These are phyloP conservation scores for Gambusia holbrooki DNA, from an alignment of 2,113 vertebrate species.

Conservation along the genomic window DNA sequence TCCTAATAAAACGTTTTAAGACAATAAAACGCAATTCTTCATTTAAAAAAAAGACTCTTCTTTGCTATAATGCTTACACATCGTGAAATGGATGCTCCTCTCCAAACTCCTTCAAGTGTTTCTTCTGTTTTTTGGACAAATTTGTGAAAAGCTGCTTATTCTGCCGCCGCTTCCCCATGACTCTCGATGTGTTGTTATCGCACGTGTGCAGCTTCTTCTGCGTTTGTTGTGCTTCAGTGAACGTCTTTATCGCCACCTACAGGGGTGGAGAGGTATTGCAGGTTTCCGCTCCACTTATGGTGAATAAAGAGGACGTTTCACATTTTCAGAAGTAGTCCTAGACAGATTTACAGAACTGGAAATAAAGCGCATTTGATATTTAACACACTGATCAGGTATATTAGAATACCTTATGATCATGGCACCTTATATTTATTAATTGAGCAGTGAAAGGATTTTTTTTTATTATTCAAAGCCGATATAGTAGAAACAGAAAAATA, in stretches of 20 bases:
- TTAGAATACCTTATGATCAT: neutral
- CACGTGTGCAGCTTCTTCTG: constrained; percentile 40
- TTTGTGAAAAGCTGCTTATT: constrained; percentile 68
- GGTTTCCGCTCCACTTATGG: no score
- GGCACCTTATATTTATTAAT: neutral
- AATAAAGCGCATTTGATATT: no score
- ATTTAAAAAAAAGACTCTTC: no score
- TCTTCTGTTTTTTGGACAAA: constrained; percentile 90
- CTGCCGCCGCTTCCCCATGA: constrained; percentile 84
- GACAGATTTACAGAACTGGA: no score
- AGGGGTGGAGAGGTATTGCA: constrained; percentile 25
- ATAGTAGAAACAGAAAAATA: neutral
- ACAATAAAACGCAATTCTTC: neutral
- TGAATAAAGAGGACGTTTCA: neutral
- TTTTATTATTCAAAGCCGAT: neutral
- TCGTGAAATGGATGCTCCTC: constrained; percentile 93
- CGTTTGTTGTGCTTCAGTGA: neutral
- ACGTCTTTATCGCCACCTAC: constrained; percentile 10
- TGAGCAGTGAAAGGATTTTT: neutral
- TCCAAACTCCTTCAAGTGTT: constrained; percentile 91
- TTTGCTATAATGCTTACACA: constrained; percentile 69
- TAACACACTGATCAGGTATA: no score
- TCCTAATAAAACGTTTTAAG: constrained; percentile 8
- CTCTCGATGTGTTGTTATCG: constrained; percentile 22
- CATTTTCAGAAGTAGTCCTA: no score